Conservation (phyloP, 1,140 invertebrate species). For the Bombyx mori region ASM3026992v2 NC_085129.1:16052001-16052500, state of each 20-base stretch:
- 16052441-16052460: conserved; percentile 39
- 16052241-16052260: conserved; percentile 25
- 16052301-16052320: conserved; percentile 56
- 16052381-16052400: conserved; percentile 51
- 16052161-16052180: conserved; percentile 48
- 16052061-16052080: conserved; percentile 22
- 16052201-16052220: conserved; percentile 44
- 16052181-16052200: conserved; percentile 51
- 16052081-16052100: neutral
- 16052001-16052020: no score
- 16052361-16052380: conserved; percentile 40
- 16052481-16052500: conserved; percentile 61
- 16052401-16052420: conserved; percentile 56
- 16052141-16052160: no score
- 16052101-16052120: neutral
- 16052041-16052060: conserved; percentile 20
- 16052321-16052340: conserved; percentile 36
- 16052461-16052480: conserved; percentile 44
- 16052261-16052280: conserved; percentile 61
- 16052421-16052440: conserved; percentile 49
- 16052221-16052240: conserved; percentile 26
- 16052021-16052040: no score
- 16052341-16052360: conserved; percentile 42
- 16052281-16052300: conserved; percentile 52
- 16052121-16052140: conserved; percentile 18